Evolutionary conservation across 2,888 invertebrate genomes (phyloP).

Genomic region (Dasypolia templi): DNA sequence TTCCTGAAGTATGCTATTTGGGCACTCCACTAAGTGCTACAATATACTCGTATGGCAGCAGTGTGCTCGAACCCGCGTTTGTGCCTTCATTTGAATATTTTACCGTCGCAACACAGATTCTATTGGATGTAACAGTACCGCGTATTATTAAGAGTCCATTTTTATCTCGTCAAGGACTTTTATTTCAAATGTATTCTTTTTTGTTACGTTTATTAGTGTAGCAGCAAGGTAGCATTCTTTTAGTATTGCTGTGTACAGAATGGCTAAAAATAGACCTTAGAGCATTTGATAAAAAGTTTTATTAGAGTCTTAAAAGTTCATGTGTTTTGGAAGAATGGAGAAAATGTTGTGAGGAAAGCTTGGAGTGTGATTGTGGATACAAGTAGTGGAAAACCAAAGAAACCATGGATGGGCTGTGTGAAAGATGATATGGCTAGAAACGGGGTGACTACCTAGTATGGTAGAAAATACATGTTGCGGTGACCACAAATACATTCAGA

Average conservation of each 20-base stretch:
- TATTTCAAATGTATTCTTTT: slow-evolving; percentile 30
- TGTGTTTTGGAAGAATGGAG: not conserved
- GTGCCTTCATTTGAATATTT: slow-evolving; percentile 58
- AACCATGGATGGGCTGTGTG: not conserved
- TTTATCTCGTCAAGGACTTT: slow-evolving; percentile 36
- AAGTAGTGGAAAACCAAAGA: not conserved
- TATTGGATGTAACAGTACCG: slow-evolving; percentile 16
- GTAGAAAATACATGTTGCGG: no score
- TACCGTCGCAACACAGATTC: slow-evolving; percentile 42
- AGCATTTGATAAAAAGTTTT: not conserved
- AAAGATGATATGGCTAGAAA: not conserved
- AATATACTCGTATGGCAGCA: slow-evolving; percentile 49
- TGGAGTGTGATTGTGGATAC: not conserved
- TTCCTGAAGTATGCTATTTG: slow-evolving; percentile 19
- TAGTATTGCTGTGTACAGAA: not conserved
- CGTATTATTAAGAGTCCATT: slow-evolving; percentile 36
- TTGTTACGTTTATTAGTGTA: slow-evolving; percentile 3
- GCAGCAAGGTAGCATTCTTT: slow-evolving; percentile 12
- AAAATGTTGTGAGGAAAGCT: not conserved
- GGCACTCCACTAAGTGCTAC: slow-evolving; percentile 10
- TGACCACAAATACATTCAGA: no score
- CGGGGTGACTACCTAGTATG: no score
- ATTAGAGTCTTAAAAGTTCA: not conserved
- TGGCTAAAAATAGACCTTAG: not conserved
- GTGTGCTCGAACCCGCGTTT: slow-evolving; percentile 31